Conservation (phyloP, 2,113 vertebrate species). For the Odocoileus hemionus region DNA sequence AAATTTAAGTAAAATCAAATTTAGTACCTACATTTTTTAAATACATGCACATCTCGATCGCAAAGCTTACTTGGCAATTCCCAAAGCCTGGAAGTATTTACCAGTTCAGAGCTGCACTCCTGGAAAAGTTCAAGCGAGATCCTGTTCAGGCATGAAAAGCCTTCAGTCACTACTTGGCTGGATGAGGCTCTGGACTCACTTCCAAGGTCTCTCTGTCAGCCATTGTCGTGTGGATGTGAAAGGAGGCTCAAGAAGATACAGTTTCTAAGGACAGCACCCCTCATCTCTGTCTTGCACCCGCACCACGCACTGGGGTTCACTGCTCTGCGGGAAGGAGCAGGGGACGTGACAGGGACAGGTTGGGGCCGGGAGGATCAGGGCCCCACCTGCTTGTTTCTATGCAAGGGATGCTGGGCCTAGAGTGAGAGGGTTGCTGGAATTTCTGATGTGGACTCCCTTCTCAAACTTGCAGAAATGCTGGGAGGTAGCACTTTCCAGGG, state of each 20-base stretch:
- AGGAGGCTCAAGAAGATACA: too few relatives aligned
- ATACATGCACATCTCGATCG: neutral
- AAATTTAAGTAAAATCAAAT: neutral
- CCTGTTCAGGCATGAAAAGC: neutral
- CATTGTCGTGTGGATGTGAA: neutral
- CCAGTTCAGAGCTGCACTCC: neutral
- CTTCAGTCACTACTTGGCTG: accelerated
- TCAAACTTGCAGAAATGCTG: neutral
- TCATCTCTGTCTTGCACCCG: neutral
- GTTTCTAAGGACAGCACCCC: neutral
- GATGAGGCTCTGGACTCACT: neutral
- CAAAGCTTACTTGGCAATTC: neutral
- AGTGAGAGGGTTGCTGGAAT: neutral
- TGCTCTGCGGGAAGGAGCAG: neutral
- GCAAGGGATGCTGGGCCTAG: too few relatives aligned
- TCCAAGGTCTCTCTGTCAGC: neutral
- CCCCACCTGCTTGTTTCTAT: neutral
- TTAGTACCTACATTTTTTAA: neutral
- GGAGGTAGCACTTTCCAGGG: neutral
- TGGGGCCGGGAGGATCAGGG: neutral
- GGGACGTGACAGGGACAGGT: accelerated
- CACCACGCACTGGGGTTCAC: neutral
- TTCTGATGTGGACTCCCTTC: neutral
- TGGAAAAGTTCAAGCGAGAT: neutral
- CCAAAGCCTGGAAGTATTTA: neutral